phyloP scores from a whole-genome alignment of 92 coral and sea anemone species.

The Bergia sp. region DNA sequence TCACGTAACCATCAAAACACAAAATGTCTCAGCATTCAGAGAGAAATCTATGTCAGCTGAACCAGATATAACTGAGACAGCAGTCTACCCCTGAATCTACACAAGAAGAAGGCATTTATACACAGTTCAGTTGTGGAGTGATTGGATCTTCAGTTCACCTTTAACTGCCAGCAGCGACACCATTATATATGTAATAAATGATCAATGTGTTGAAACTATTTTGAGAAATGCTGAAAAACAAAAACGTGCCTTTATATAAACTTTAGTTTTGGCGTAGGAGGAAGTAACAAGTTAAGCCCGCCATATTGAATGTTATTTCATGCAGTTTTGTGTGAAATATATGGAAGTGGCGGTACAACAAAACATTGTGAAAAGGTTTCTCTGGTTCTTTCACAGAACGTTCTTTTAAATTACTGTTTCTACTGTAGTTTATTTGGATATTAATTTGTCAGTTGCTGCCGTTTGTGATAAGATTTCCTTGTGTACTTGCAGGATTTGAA shows the following conservation, averaged over 20 bases:
- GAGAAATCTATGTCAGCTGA: background rate
- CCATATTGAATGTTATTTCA: background rate
- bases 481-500: background rate
- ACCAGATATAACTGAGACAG: background rate
- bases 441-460: background rate
- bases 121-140: background rate
- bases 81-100: background rate
- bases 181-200: background rate
- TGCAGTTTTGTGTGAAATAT: background rate
- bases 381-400: background rate
- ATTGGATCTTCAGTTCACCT: background rate
- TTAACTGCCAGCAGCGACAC: background rate
- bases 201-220: background rate
- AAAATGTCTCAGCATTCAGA: background rate
- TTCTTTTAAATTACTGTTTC: background rate
- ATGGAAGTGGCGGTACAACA: background rate
- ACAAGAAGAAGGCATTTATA: background rate
- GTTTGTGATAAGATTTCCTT: background rate
- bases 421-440: background rate
- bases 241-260: background rate
- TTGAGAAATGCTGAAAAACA: background rate
- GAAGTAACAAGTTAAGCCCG: background rate
- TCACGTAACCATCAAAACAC: background rate
- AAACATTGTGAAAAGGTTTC: background rate
- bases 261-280: background rate